Evolutionary conservation across 2,797 vertebrate genomes (phyloP), one percentile per base, ranked within the genome.

Genomic region (Galago senegalensis): DNA sequence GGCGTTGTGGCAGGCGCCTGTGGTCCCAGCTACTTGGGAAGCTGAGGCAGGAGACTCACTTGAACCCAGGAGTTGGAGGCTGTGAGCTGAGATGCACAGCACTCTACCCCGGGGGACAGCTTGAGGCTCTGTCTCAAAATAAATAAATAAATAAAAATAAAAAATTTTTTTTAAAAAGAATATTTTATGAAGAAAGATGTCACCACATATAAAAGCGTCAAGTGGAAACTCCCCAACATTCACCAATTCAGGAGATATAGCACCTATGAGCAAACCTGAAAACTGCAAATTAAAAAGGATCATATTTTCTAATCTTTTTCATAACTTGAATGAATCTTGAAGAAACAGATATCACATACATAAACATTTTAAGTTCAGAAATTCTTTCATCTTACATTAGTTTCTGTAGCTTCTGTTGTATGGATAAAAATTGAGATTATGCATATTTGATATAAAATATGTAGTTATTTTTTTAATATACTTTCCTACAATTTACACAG

Each of bases 351-450:
- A 70, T 27, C 31, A 69, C 9, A 18, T 67, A 27, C n/a, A 27
- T 40, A 93, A 75, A 34, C 58, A 80, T 75, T 93, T 84, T 40
- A 91, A 72, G 53, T 92, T 77, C 81, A 40, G 49, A 91, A 75
- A 89, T 69, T 69, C 63, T 67, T 76, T 82, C 86, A 56, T 63
- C 34, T 69, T 86, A 29, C 13, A 67, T 37, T 65, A 58, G n/a
- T 80, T 63, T 67, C 29, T 40, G 63, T 83, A 76, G 53, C 60
- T 87, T 83, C n/a, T 61, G n/a, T 56, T 83, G 37, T 20, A 58
- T 69, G 8, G 82, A 86, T 34, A 27, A 70, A 94, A 89, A 81
- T 70, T 37, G 56, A 89, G 80, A 20, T 73, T 76, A 75, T 31
- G 20, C 43, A 1, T 63, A 60, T 73, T 82, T 82, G 76, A 93